Conservation (phyloP, 2,797 vertebrate species). For the Acanthornis magna region DNA sequence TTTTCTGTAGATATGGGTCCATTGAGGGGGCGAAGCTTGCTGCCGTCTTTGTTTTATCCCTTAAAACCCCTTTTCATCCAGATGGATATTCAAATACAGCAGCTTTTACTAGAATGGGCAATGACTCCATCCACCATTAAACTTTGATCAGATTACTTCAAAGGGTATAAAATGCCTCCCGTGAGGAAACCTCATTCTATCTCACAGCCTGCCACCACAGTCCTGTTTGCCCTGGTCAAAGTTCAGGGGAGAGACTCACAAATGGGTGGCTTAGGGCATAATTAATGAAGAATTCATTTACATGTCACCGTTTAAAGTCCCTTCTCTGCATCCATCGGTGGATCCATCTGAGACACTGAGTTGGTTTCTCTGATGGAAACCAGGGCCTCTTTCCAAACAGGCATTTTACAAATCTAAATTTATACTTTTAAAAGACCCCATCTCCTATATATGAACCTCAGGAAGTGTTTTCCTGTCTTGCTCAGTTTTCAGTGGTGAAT, state of each 20-base stretch:
- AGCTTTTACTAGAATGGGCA: not conserved
- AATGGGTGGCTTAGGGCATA: not conserved
- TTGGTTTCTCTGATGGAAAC: not conserved
- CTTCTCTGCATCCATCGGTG: not conserved
- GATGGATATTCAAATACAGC: not conserved
- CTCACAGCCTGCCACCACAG: not conserved
- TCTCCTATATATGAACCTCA: not conserved
- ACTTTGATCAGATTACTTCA: not conserved
- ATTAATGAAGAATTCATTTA: not conserved
- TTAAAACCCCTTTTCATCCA: not conserved
- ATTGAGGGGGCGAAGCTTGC: not conserved
- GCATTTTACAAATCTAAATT: not conserved
- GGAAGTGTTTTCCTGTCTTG: not conserved
- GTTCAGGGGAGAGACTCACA: constrained; percentile 18
- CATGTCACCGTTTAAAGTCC: constrained; percentile 25
- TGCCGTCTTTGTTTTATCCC: not conserved
- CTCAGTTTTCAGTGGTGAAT: not conserved
- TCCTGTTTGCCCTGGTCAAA: constrained; percentile 21
- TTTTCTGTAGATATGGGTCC: not conserved
- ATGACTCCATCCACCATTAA: not conserved
- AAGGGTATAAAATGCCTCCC: not conserved
- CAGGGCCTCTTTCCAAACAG: not conserved
- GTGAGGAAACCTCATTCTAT: not conserved
- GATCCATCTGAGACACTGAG: not conserved
- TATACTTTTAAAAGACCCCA: not conserved